These are phyloP conservation scores for Cyclopterus lumpus DNA, from an alignment of 2,797 vertebrate genomes.

Conservation along the genomic window DNA sequence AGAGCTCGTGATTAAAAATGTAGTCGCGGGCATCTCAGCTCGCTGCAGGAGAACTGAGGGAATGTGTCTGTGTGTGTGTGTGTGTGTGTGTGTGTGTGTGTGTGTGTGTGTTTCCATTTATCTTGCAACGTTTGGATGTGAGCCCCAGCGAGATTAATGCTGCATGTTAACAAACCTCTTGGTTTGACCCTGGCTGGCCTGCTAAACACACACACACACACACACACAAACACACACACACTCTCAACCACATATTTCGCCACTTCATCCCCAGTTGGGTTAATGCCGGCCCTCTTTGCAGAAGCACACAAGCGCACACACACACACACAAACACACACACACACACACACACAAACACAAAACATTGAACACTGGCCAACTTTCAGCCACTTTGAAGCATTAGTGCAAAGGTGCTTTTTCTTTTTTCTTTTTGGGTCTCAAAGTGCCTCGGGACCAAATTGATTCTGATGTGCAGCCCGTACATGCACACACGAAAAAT, in stretches of 20 bases:
- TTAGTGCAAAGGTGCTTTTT: constrained; percentile 42
- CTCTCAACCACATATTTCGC: background rate
- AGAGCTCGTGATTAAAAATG: constrained; percentile 67
- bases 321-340: constrained; percentile 16
- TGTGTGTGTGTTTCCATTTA: constrained; percentile 30
- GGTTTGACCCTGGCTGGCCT: constrained; percentile 38
- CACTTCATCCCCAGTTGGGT: constrained; percentile 30
- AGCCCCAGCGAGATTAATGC: constrained; percentile 58
- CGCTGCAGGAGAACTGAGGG: constrained; percentile 23
- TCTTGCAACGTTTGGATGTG: constrained; percentile 27
- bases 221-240: constrained; percentile 8
- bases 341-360: constrained; percentile 17
- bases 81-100: constrained; percentile 32
- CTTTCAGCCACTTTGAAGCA: constrained; percentile 47
- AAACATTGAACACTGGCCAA: constrained; percentile 24
- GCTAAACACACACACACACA: constrained; percentile 3
- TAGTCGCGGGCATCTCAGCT: constrained; percentile 51
- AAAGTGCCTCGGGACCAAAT: constrained; percentile 15
- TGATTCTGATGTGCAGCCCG: constrained; percentile 13
- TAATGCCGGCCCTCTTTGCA: constrained; percentile 22
- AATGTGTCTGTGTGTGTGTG: constrained; percentile 36
- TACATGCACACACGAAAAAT: background rate
- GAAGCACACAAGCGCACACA: constrained; percentile 10
- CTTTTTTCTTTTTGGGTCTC: constrained; percentile 5
- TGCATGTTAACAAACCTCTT: constrained; percentile 57